Conservation (phyloP, 2,888 invertebrate genomes). For the Nineta flava region DNA sequence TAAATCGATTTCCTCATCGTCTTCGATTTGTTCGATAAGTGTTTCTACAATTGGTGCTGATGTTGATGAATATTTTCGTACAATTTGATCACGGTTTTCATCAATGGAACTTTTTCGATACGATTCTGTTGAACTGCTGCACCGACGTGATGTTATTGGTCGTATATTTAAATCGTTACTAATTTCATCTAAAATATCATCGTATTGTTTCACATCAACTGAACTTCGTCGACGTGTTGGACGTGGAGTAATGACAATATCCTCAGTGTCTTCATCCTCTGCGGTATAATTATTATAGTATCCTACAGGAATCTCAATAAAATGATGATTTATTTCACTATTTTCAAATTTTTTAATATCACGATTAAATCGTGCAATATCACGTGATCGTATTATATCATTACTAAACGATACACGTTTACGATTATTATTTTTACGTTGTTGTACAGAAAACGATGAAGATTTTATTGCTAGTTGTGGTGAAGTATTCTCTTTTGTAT, state of each 20-base stretch:
- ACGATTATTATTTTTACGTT: neutral
- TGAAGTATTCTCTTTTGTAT: neutral
- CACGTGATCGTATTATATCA: slow-evolving; percentile 1
- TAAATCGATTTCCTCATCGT: neutral
- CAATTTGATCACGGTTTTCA: too few species aligned
- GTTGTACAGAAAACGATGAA: neutral
- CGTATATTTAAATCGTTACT: slow-evolving; percentile 1
- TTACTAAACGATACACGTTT: slow-evolving; percentile 4
- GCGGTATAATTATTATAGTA: slow-evolving; percentile 4
- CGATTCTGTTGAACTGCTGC: neutral
- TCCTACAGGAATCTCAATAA: slow-evolving; percentile 3
- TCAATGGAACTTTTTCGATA: too few species aligned
- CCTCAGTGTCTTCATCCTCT: neutral
- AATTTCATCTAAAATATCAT: slow-evolving; percentile 1
- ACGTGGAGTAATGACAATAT: neutral
- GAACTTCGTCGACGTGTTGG: neutral
- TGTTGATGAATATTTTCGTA: neutral
- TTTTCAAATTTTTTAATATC: neutral
- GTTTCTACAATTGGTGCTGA: neutral
- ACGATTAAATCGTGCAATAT: neutral
- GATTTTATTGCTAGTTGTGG: neutral
- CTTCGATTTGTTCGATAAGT: neutral
- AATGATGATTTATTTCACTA: slow-evolving; percentile 1
- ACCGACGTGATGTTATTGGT: neutral
- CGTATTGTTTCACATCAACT: neutral